Evolutionary conservation across 2,113 vertebrate species (phyloP), one percentile per base, ranked within the genome.

Genomic region (Odontophorus gujanensis): DNA sequence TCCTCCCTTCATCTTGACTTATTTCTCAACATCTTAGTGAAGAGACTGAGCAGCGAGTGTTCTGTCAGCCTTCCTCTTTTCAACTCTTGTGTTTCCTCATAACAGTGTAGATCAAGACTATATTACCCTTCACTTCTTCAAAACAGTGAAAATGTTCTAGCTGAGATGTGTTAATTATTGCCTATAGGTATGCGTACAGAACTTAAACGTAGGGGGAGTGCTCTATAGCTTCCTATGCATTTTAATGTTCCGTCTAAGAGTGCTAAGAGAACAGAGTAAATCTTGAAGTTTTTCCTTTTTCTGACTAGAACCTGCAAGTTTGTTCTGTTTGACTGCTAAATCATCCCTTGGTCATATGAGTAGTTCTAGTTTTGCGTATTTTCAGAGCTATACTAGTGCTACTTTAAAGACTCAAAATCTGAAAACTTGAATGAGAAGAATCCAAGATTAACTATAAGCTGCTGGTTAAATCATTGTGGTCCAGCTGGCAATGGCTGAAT

Each of bases 1-100:
- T 98, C 96, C 96, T 97, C 92, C 95, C 96, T 97, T 97, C 96
- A 85, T 90, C 92, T 82, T 93, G 79, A 84, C 76, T 92, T 90
- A 89, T 79, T 59, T 85, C 79, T 89, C 28, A 81, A 67, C 48
- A 63, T 83, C 38, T 81, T 47, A 92, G 38, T 66, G 82, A 81
- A 91, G 38, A 89, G 61, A 89, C 63, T 87, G 68, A 83, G 28
- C 36, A 90, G 24, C 51, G 30, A 80, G 19, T 78, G 28, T 92
- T 92, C 83, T 4, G 9, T 90, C 53, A 89, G 53, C 62, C 53
- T 90, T 84, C 61, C 45, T 67, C 36, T 59, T 85, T 76, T 85
- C 57, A 22, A 55, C 63, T 95, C 24, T 50, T 81, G 62, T 95
- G 53, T 83, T 81, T 87, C 47, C 53, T 95, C 76, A 16, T 61